These are phyloP conservation scores for Campaea margaritaria DNA, from an alignment of 2,888 invertebrate species.

Conservation along the genomic window DNA sequence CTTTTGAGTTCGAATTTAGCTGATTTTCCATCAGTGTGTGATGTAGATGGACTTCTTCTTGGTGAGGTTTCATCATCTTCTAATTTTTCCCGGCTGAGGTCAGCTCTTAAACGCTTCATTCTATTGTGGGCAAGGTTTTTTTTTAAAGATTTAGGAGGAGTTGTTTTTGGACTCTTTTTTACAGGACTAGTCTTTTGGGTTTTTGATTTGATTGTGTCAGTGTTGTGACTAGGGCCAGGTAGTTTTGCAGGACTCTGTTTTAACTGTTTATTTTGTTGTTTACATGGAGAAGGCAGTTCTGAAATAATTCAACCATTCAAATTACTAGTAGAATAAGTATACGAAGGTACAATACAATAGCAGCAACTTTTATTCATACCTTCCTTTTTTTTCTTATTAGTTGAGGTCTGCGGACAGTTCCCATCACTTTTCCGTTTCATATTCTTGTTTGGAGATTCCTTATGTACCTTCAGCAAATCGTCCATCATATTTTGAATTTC, in stretches of 20 bases:
- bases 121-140: conserved; percentile 58
- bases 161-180: conserved; percentile 36
- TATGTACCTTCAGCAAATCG: conserved; percentile 19
- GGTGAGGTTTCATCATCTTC: conserved; percentile 51
- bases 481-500: conserved; percentile 34
- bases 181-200: conserved; percentile 23
- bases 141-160: conserved; percentile 54
- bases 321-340: neutral
- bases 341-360: neutral
- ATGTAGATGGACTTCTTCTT: conserved; percentile 47
- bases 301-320: neutral
- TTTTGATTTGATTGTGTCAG: conserved; percentile 1
- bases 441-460: conserved; percentile 55
- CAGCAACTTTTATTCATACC: conserved; percentile 50
- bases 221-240: conserved; percentile 13
- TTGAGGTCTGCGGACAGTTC: conserved; percentile 47
- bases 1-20: conserved; percentile 40
- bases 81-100: conserved; percentile 57
- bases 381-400: conserved; percentile 58
- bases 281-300: conserved; percentile 46
- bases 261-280: conserved; percentile 35
- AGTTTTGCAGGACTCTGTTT: conserved; percentile 45
- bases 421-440: conserved; percentile 71
- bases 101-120: conserved; percentile 55
- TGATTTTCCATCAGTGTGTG: conserved; percentile 51